A percentile compares a stretch with the other conserved stretches of the same genome.
phyloP scores from a whole-genome alignment of 2,797 vertebrate species.

The Poecilia picta region DNA sequence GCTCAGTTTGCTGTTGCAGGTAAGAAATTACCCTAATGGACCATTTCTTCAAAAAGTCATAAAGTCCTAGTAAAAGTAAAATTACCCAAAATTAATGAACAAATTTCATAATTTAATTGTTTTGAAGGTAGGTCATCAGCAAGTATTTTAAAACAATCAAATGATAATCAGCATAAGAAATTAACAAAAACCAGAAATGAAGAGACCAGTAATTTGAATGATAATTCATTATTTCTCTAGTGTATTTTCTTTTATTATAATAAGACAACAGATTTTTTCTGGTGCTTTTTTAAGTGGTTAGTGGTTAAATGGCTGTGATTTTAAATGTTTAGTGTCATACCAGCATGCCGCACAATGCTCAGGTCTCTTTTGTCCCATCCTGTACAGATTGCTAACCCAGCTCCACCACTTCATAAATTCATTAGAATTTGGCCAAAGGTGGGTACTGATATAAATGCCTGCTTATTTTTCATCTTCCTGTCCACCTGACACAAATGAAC shows the following conservation, averaged over 20 bases:
- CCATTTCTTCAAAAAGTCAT: neutral
- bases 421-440: neutral
- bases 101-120: neutral
- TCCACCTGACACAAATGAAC: neutral
- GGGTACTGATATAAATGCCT: neutral
- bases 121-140: neutral
- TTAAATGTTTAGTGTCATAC: neutral
- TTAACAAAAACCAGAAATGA: neutral
- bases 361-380: neutral
- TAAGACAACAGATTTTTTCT: too few relatives aligned
- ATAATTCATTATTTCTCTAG: neutral
- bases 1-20: neutral
- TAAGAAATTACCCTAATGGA: too few relatives aligned
- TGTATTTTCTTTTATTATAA: neutral
- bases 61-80: neutral
- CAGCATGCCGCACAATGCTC: neutral
- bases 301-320: neutral
- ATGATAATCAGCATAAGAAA: neutral
- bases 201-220: neutral
- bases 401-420: neutral
- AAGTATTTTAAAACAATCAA: neutral
- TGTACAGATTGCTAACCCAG: neutral
- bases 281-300: too few relatives aligned
- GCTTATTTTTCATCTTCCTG: neutral
- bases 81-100: neutral